Percentiles rank a stretch among this genome's conserved stretches.
These are phyloP conservation scores for Thaleichthys pacificus DNA, from an alignment of 2,797 vertebrate species.

Conservation along the genomic window DNA sequence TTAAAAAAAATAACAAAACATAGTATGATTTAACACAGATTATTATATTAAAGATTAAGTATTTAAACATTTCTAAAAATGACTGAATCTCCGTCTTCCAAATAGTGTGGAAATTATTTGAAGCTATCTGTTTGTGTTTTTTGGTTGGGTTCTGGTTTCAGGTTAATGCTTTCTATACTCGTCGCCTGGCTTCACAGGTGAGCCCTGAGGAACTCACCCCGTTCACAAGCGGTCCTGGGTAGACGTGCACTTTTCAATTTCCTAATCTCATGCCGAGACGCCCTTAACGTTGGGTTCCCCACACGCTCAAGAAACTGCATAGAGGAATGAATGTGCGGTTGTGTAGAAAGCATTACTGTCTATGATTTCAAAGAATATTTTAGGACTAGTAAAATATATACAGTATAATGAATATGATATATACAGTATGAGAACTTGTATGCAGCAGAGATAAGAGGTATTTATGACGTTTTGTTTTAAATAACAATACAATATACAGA, in stretches of 20 bases:
- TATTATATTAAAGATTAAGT: constrained; percentile 65
- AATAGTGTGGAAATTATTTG: constrained; percentile 69
- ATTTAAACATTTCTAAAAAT: constrained; percentile 67
- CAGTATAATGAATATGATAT: constrained; percentile 55
- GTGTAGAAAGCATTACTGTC: constrained; percentile 73
- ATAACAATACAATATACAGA: constrained; percentile 72
- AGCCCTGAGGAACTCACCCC: constrained; percentile 50
- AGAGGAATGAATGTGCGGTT: constrained; percentile 60
- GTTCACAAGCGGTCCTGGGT: constrained; percentile 47
- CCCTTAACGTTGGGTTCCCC: constrained; percentile 43
- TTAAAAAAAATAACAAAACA: constrained; percentile 55
- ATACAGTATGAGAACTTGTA: constrained; percentile 74
- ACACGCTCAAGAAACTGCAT: constrained; percentile 24
- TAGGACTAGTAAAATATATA: constrained; percentile 76
- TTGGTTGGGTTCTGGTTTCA: constrained; percentile 33
- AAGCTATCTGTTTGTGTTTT: constrained; percentile 50
- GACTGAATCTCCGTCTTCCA: constrained; percentile 80
- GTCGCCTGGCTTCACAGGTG: constrained; percentile 48
- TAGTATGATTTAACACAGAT: constrained; percentile 65
- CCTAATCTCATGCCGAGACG: constrained; percentile 46
- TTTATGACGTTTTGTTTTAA: constrained; percentile 72
- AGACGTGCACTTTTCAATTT: constrained; percentile 32
- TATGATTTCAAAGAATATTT: constrained; percentile 75
- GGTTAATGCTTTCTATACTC: constrained; percentile 73
- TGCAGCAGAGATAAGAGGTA: constrained; percentile 75